Conservation (phyloP, 2,113 vertebrate genomes). For the Chlamydotis undulata region DNA sequence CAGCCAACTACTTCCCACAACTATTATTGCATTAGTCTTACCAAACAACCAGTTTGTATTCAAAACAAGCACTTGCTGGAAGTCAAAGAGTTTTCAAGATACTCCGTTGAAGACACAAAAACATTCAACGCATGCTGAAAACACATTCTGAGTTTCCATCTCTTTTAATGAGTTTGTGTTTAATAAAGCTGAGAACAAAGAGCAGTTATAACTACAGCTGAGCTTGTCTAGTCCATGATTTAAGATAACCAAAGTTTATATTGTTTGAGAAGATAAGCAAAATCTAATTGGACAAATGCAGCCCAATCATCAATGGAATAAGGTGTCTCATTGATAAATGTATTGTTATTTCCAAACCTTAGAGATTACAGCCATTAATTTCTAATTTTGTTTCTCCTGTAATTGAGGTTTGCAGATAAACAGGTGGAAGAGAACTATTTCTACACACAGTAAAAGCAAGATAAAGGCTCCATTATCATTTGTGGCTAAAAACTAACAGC, state of each 20-base stretch:
- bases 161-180: not conserved
- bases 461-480: not conserved
- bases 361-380: not conserved
- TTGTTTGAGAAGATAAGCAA: not conserved
- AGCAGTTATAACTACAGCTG: not conserved
- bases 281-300: not conserved
- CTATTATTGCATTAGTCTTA: not conserved
- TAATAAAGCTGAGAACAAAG: not conserved
- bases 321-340: not conserved
- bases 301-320: not conserved
- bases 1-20: not conserved
- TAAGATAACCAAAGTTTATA: not conserved
- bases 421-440: not conserved
- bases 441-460: slow-evolving; percentile 7
- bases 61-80: not conserved
- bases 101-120: not conserved
- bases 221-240: not conserved
- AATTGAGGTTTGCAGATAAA: slow-evolving; percentile 31
- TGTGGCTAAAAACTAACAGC: not conserved
- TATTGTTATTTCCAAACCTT: not conserved
- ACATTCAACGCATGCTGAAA: not conserved
- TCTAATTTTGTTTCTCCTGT: not conserved
- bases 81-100: not conserved
- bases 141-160: not conserved
- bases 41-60: not conserved